Evolutionary conservation across 30 jellyfish, hydroid and myxozoan species (phyloP).

Genomic region (Catostylus mosaicus): DNA sequence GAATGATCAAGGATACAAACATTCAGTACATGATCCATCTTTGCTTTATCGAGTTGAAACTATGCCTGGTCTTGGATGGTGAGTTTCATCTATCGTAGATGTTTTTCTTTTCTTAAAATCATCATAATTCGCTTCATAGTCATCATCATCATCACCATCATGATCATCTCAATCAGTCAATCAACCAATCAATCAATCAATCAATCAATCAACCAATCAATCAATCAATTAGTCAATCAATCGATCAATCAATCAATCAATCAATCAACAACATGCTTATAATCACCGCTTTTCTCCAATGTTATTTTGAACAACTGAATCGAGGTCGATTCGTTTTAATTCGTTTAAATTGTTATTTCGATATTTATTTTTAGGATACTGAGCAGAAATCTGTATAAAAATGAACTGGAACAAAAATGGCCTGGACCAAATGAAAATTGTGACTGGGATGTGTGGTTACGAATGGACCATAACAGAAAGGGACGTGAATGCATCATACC

Average conservation of each 20-base stretch:
- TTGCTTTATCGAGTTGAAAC: conserved; percentile 95
- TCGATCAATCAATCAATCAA: neutral
- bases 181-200: too few relatives aligned
- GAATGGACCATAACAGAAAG: conserved; percentile 81
- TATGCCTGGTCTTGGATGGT: conserved; percentile 99
- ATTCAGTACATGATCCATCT: conserved; percentile 91
- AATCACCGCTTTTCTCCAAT: too few relatives aligned
- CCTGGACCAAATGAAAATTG: conserved; percentile 85
- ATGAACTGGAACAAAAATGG: conserved; percentile 83
- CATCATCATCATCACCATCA: too few relatives aligned
- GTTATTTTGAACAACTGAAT: neutral
- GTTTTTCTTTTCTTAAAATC: neutral
- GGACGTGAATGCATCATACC: conserved; percentile 99
- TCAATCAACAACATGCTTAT: neutral
- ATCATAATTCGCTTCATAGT: too few relatives aligned
- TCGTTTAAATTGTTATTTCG: too few relatives aligned
- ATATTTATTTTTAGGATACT: conserved; percentile 19
- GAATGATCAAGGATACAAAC: conserved; percentile 99
- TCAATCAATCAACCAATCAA: too few relatives aligned
- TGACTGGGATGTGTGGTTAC: conserved; percentile 99
- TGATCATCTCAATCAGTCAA: too few relatives aligned
- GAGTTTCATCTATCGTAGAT: neutral
- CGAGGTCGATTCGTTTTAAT: too few relatives aligned
- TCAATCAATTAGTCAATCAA: too few relatives aligned
- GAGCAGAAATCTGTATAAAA: conserved; percentile 61